Evolutionary conservation across 2,888 invertebrate genomes (phyloP), one percentile per base, ranked within the genome.

Genomic region (Phymatocera aterrima): DNA sequence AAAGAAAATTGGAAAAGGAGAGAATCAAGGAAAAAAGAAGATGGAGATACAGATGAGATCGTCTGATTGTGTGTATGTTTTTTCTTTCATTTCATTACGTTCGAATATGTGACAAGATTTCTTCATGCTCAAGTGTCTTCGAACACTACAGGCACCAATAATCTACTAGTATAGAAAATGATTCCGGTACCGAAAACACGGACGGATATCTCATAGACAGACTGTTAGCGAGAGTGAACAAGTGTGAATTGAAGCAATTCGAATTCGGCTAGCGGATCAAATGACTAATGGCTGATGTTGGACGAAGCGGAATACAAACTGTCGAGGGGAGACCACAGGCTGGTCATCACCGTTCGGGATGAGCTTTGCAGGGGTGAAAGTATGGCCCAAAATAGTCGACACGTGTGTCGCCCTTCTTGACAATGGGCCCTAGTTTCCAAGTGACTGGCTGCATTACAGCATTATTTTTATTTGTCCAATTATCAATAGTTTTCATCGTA

Each of bases 211-310:
- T 51, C 28, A n/a, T n/a, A n/a, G n/a, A n/a, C n/a, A n/a, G n/a
- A n/a, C n/a, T n/a, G 8, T 10, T 2, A 21, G 15, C 2, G 24
- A 37, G 18, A 43, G 2, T 0, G 18, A 0, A 15, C 28, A n/a
- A 60, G 28, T 61, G 61, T 61, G 6, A 37, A 61, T 18, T 34
- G 31, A 61, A 37, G 37, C 37, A 15, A 37, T 37, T 24, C 61
- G 18, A 68, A 68, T 68, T 46, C 34, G 61, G 6, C 68, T 68
- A 21, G 46, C 28, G 46, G 46, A 24, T 46, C 28, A 46, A 46
- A 8, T 46, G 18, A 21, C 43, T 68, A 68, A 68, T 46, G 68
- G 28, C 68, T 68, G 46, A 68, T 68, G 46, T 43, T 46, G 28
- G 6, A 68, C 43, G 28, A 37, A 18, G 37, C n/a, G 10, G 15